These are phyloP conservation scores for Pampus argenteus DNA, from an alignment of 2,797 vertebrate species.

Conservation along the genomic window DNA sequence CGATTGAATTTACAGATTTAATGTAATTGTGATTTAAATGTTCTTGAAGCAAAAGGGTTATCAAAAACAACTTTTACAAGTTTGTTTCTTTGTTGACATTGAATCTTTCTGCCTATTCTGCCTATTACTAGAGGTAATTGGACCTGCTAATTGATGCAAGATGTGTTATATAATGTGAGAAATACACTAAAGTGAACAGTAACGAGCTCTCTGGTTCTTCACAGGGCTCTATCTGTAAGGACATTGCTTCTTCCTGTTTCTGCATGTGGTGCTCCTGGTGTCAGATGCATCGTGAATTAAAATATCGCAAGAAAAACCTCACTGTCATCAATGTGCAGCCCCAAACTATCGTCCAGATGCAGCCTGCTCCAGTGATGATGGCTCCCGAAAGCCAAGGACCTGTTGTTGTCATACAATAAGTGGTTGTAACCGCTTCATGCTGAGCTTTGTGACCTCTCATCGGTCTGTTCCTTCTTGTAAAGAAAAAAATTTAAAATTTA, in stretches of 20 bases:
- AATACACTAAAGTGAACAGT: background rate
- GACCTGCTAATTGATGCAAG: background rate
- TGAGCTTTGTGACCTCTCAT: background rate
- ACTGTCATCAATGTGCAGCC: slow-evolving; percentile 13
- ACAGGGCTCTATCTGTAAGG: slow-evolving; percentile 75
- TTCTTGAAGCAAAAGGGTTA: too few relatives aligned
- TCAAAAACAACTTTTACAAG: background rate
- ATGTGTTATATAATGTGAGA: background rate
- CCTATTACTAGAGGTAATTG: background rate
- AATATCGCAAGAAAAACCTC: background rate
- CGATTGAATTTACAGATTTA: too few relatives aligned
- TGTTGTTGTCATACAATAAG: background rate
- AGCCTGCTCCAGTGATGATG: slow-evolving; percentile 11
- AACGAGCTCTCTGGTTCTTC: background rate
- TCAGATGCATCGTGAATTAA: slow-evolving; percentile 79
- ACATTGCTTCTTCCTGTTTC: slow-evolving; percentile 66
- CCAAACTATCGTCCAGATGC: slow-evolving; percentile 25
- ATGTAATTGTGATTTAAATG: too few relatives aligned
- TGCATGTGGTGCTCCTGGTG: slow-evolving; percentile 76
- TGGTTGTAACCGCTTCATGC: rapidly evolving
- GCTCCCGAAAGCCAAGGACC: too few relatives aligned
- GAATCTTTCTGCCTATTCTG: too few relatives aligned
- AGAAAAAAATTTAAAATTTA: background rate
- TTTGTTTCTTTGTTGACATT: background rate
- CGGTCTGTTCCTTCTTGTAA: background rate